These are phyloP conservation scores for Trichogramma dendrolimi DNA, from an alignment of 2,888 invertebrate species.

Conservation along the genomic window DNA sequence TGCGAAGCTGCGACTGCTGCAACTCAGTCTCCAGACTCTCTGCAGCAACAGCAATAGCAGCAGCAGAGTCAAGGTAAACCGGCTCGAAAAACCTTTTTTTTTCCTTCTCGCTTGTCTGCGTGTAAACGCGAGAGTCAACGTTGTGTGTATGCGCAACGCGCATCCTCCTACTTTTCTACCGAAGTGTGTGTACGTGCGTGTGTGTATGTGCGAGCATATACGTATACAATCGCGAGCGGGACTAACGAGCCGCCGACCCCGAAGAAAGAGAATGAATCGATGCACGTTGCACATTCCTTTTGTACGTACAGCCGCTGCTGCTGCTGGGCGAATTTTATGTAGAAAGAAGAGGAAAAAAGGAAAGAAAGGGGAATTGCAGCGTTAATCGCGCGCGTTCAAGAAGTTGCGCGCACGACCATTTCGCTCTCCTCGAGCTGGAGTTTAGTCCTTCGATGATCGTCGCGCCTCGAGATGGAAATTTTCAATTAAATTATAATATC, in stretches of 20 bases:
- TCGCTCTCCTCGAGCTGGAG: too few relatives aligned
- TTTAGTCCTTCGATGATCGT: too few relatives aligned
- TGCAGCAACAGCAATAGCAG: too few relatives aligned
- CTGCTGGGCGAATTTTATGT: background rate
- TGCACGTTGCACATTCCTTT: too few relatives aligned
- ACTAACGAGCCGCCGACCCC: too few relatives aligned
- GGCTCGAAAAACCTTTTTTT: conserved; percentile 11
- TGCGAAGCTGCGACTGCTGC: background rate
- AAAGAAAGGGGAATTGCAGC: conserved; percentile 6
- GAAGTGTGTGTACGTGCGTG: background rate
- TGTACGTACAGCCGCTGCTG: too few relatives aligned
- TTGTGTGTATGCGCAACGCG: background rate
- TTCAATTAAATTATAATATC: too few relatives aligned
- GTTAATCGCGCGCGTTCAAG: too few relatives aligned
- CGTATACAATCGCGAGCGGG: background rate
- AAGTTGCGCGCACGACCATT: too few relatives aligned
- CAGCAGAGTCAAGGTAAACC: too few relatives aligned
- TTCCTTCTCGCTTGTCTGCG: background rate
- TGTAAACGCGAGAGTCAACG: background rate
- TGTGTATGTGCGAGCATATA: background rate
- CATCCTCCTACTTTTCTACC: conserved; percentile 15
- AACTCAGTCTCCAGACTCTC: background rate
- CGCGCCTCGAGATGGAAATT: too few relatives aligned
- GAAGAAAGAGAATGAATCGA: too few relatives aligned
- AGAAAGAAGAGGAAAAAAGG: conserved; percentile 12